phyloP scores from a whole-genome alignment of 2,113 vertebrate species.

The Campylorhamphus procurvoides region DNA sequence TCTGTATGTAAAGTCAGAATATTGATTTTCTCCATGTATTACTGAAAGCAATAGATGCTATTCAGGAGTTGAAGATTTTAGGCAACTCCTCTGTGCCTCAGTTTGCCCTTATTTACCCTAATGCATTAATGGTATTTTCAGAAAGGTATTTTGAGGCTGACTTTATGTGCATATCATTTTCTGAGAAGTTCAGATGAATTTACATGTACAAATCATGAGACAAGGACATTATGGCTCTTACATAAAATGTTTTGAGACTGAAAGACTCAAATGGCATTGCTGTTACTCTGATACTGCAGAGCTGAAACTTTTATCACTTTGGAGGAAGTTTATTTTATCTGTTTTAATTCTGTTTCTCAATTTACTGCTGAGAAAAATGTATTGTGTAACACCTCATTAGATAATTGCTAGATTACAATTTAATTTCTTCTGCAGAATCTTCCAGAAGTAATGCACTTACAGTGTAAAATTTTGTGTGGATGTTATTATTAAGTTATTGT shows the following conservation, averaged over 20 bases:
- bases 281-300: background rate
- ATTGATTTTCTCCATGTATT: background rate
- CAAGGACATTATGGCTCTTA: background rate
- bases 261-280: background rate
- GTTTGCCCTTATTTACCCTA: background rate
- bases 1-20: background rate
- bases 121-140: background rate
- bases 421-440: constrained; percentile 19
- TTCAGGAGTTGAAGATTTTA: background rate
- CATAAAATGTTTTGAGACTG: background rate
- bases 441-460: constrained; percentile 4
- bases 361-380: background rate
- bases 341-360: background rate
- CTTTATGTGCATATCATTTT: background rate
- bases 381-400: constrained; percentile 33
- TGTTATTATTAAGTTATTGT: constrained; percentile 16
- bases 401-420: constrained; percentile 53
- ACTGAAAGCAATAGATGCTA: background rate
- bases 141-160: background rate
- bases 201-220: background rate
- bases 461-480: background rate
- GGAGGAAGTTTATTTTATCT: background rate
- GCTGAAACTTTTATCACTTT: background rate
- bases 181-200: background rate
- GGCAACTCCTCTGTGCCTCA: background rate